Evolutionary conservation across 1,140 invertebrate species (phyloP).

Genomic region (Apocrypta bakeri): DNA sequence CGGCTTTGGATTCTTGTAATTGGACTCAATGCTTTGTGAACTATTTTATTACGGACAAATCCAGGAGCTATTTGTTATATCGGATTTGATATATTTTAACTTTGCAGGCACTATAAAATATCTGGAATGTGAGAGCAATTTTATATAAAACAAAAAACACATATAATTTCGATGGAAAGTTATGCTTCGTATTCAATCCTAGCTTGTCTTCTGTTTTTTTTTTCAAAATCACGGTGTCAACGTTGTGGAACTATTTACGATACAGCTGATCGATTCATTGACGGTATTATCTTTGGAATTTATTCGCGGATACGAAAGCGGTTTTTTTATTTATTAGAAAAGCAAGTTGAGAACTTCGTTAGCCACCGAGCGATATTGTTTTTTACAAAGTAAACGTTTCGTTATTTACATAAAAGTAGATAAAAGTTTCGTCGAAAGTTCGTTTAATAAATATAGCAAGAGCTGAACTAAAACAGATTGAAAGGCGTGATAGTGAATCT

Average conservation of each 20-base stretch:
- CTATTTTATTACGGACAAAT: neutral
- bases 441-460: too few relatives aligned
- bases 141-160: too few relatives aligned
- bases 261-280: neutral
- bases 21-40: neutral
- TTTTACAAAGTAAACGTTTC: neutral
- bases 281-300: constrained; percentile 1
- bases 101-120: too few relatives aligned
- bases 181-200: too few relatives aligned
- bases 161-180: too few relatives aligned
- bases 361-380: neutral
- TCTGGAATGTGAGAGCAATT: too few relatives aligned
- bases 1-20: neutral
- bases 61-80: too few relatives aligned
- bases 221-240: neutral
- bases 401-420: too few relatives aligned
- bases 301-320: neutral
- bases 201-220: neutral
- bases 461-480: too few relatives aligned
- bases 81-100: too few relatives aligned
- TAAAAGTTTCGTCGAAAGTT: too few relatives aligned
- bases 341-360: neutral
- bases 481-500: too few relatives aligned
- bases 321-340: neutral
- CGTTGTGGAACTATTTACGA: constrained; percentile 13